Evolutionary conservation across 2,888 invertebrate species (phyloP).

Genomic region (Choreutis nemorana): DNA sequence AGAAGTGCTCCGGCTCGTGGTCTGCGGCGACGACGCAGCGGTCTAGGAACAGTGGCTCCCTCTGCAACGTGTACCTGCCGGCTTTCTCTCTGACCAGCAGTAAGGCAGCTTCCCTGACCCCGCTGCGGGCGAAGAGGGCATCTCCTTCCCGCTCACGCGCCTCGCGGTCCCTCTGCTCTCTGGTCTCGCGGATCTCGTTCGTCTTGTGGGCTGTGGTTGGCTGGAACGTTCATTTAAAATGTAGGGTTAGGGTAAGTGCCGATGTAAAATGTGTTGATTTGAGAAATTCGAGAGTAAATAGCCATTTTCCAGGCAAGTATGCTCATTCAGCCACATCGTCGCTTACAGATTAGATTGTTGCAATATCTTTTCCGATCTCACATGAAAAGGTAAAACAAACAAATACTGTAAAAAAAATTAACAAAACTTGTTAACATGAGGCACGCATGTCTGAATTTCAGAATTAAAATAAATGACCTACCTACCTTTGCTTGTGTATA

Average conservation of each 20-base stretch:
- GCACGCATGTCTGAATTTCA: too few species aligned
- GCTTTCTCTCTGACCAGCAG: constrained; percentile 90
- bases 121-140: constrained; percentile 74
- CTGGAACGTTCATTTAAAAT: constrained; percentile 34
- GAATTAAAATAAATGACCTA: too few species aligned
- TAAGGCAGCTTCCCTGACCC: constrained; percentile 87
- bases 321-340: too few species aligned
- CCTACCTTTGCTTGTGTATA: too few species aligned
- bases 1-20: constrained; percentile 91
- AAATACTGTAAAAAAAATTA: too few species aligned
- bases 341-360: too few species aligned
- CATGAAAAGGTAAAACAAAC: too few species aligned
- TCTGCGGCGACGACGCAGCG: constrained; percentile 92
- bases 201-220: constrained; percentile 76
- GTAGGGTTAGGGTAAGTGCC: constrained; percentile 2
- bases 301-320: too few species aligned
- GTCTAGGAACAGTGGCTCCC: constrained; percentile 91
- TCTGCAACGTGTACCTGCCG: constrained; percentile 83
- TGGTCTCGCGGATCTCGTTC: constrained; percentile 67
- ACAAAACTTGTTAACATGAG: too few species aligned
- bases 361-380: too few species aligned
- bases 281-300: too few species aligned
- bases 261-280: too few species aligned
- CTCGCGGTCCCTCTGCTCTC: constrained; percentile 50
- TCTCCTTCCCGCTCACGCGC: constrained; percentile 53